phyloP scores from a whole-genome alignment of 2,113 vertebrate species.

The Formicarius rufipectus region DNA sequence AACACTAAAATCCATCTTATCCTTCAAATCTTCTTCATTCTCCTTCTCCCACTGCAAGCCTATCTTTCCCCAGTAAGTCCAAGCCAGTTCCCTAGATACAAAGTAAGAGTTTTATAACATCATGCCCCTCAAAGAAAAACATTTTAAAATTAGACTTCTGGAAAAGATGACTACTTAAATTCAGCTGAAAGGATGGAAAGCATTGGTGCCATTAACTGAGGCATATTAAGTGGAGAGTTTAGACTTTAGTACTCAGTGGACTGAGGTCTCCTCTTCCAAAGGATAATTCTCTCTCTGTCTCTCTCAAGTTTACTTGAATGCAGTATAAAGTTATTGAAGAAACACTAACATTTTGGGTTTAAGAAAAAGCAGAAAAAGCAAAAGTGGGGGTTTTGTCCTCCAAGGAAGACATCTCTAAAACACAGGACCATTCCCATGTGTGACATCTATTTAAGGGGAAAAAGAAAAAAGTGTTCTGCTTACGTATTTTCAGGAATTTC shows the following conservation, averaged over 20 bases:
- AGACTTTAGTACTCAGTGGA: neutral
- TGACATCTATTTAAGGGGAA: neutral
- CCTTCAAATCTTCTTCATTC: constrained; percentile 93
- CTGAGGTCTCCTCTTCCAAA: neutral
- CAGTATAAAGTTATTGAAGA: neutral
- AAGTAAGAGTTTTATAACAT: neutral
- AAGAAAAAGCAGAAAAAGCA: neutral
- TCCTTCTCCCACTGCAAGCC: constrained; percentile 95
- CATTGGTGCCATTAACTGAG: neutral
- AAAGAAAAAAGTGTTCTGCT: neutral
- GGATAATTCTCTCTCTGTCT: neutral
- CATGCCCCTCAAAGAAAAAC: neutral
- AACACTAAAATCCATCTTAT: constrained; percentile 89
- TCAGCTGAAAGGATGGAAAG: neutral
- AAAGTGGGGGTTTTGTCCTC: neutral
- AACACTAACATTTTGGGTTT: neutral
- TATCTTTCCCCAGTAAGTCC: constrained; percentile 84
- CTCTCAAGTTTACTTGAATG: neutral
- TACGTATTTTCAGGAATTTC: constrained; percentile 89
- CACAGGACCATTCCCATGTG: neutral
- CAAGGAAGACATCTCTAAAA: neutral
- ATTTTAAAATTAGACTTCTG: neutral
- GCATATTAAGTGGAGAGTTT: neutral
- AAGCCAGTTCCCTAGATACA: constrained; percentile 77
- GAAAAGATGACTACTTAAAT: neutral